Evolutionary conservation across 2,797 vertebrate species (phyloP).

Genomic region (Siniperca undulata): DNA sequence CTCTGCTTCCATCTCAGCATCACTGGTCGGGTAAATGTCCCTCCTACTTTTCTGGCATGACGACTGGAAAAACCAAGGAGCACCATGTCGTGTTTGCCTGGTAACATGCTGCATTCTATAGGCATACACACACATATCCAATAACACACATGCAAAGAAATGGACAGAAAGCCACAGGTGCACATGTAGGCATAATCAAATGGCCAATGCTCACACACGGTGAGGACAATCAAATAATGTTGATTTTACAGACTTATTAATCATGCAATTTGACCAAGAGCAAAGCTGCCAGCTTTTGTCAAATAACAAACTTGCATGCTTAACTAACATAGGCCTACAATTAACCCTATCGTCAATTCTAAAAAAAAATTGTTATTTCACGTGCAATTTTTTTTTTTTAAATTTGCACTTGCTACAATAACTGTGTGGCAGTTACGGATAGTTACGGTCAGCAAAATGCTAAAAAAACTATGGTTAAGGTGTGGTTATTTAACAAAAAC

Average conservation of each 20-base stretch:
- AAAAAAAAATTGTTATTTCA: neutral
- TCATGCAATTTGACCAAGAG: neutral
- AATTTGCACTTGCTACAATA: neutral
- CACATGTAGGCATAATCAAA: conserved; percentile 7
- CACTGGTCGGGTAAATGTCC: conserved; percentile 52
- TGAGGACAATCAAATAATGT: neutral
- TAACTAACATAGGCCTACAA: neutral
- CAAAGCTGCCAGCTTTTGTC: neutral
- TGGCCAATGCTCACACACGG: neutral
- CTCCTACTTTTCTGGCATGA: conserved; percentile 59
- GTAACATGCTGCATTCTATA: conserved; percentile 23
- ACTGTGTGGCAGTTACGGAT: neutral
- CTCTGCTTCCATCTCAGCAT: conserved; percentile 68
- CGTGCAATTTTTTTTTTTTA: neutral
- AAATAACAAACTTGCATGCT: neutral
- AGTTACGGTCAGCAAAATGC: neutral
- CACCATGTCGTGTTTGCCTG: conserved; percentile 19
- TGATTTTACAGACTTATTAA: neutral
- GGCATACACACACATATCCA: conserved; percentile 9
- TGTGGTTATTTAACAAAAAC: neutral
- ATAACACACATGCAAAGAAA: conserved; percentile 9
- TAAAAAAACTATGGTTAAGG: neutral
- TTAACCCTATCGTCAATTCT: neutral
- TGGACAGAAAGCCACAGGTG: neutral
- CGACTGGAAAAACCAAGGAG: conserved; percentile 53